Evolutionary conservation across 2,797 vertebrate species (phyloP), one percentile per base, ranked within the genome.

Genomic region (Smutsia temminckii): DNA sequence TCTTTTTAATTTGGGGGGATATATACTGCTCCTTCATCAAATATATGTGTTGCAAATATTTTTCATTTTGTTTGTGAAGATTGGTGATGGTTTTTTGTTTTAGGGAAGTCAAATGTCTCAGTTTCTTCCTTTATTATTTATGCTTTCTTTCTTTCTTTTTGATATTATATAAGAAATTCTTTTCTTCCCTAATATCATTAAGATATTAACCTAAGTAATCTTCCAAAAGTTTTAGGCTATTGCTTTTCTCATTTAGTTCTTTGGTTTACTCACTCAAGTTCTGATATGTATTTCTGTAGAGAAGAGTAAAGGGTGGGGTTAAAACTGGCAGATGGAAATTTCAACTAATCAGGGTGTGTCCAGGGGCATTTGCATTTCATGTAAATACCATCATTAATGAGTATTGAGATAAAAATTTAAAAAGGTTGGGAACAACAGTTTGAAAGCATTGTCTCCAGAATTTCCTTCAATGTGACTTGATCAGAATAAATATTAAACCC

Each of bases 401-500:
- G 16, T 61, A 78, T 7, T 80, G 46, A 68, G 17, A 4, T 32
- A 0, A 11, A 51, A 37, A 59, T 2, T 5, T 42, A 69, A 57
- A 57, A 94, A 20, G 2, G 2, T 32, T 57, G 34, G 9, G 14
- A 63, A 53, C 14, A 61, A 51, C 6, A 59, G 2, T 1, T 69
- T 85, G 57, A 97, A 93, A 40, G 18, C 46, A 57, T 61, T 92
- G 27, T 93, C 49, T 95, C 29, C 68, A 85, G 51, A 95, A 92
- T 2, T 61, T 94, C 42, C 25, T 57, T 94, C 69, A 72, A 57
- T 64, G 34, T 71, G 27, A 94, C 46, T 91, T 91, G 83, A 91
- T 40, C 81, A 17, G 37, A 79, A 66, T 42, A 71, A 78, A 61
- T 51, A 23, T 74, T 57, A 91, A 80, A 63, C 4, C 1, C 6